Percentiles rank a stretch among this genome's conserved stretches.
These are phyloP conservation scores for Panthera leo DNA, from an alignment of 2,113 vertebrate genomes.

Conservation along the genomic window DNA sequence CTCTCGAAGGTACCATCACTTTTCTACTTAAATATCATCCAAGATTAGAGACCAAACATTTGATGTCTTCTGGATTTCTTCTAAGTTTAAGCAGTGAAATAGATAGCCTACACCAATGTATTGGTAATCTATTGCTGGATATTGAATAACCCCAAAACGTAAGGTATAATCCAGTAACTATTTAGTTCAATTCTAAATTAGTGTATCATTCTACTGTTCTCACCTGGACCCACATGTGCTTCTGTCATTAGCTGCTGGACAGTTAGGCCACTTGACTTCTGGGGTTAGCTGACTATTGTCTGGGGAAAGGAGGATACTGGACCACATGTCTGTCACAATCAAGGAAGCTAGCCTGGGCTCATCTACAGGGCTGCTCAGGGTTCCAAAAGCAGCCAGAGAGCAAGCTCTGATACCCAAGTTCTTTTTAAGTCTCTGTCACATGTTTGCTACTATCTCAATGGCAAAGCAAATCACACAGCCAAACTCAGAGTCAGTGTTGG, in stretches of 20 bases:
- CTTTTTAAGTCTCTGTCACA: constrained; percentile 6
- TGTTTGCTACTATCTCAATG: not conserved
- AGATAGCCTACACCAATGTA: not conserved
- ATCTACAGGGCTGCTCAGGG: not conserved
- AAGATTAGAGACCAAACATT: not conserved
- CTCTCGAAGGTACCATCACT: not conserved
- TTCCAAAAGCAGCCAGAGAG: not conserved
- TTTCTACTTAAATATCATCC: not conserved
- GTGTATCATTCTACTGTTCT: not conserved
- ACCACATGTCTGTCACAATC: not conserved
- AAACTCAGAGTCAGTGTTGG: not conserved
- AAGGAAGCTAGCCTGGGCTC: not conserved
- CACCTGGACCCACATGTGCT: not conserved
- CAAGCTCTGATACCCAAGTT: not conserved
- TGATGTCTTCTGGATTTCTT: not conserved
- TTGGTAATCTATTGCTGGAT: not conserved
- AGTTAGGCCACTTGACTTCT: not conserved
- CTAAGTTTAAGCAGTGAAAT: not conserved
- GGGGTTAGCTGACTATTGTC: not conserved
- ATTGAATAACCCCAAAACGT: not conserved
- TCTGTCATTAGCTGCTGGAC: not conserved
- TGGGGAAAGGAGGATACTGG: not conserved
- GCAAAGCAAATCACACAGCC: not conserved
- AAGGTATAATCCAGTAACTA: not conserved
- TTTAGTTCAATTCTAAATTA: not conserved